Evolutionary conservation across 2,888 invertebrate species (phyloP).

Genomic region (Himalopsyche anomala): DNA sequence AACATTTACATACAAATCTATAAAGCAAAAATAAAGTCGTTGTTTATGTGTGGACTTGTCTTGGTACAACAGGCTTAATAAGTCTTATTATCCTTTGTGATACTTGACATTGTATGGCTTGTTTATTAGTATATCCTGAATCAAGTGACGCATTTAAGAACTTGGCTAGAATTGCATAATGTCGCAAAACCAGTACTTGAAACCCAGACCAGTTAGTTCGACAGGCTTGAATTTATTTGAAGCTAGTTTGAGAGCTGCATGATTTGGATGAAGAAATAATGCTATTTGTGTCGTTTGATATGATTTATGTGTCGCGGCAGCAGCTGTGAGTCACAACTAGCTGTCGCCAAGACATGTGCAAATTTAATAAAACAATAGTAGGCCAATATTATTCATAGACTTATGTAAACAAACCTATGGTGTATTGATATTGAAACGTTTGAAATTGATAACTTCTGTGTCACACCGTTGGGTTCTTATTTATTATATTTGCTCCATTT

Average conservation of each 20-base stretch:
- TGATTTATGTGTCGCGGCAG: constrained; percentile 34
- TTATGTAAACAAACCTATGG: neutral
- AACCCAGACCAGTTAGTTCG: constrained; percentile 23
- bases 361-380: constrained; percentile 26
- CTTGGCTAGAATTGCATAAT: constrained; percentile 26
- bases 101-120: constrained; percentile 4
- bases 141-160: constrained; percentile 30
- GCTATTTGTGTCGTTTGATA: constrained; percentile 24
- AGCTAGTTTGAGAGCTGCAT: constrained; percentile 17
- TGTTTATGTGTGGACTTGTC: no score
- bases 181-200: constrained; percentile 30
- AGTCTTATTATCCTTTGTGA: no score
- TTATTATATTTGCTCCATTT: no score
- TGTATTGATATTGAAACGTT: no score
- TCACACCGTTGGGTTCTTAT: no score
- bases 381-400: neutral
- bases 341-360: constrained; percentile 34
- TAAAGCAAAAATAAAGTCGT: no score
- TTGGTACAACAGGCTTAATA: no score
- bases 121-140: constrained; percentile 14
- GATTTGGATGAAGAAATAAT: constrained; percentile 31
- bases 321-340: constrained; percentile 34
- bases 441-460: no score
- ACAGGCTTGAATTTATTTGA: constrained; percentile 26
- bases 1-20: no score